Base-by-base conservation (phyloP, 2,113 vertebrate genomes). In the Myanophis thanlyinensis region DNA sequence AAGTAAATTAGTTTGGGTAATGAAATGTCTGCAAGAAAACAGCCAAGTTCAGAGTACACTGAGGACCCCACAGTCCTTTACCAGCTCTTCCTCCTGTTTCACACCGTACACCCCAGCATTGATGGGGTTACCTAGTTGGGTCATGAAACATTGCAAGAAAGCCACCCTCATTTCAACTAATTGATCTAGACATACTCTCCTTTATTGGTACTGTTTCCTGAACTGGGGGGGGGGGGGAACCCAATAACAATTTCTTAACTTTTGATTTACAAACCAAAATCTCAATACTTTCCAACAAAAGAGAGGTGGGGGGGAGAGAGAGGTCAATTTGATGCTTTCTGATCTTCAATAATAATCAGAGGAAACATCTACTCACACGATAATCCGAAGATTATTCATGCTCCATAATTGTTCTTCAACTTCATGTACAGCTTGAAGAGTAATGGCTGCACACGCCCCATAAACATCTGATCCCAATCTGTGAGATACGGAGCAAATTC, bases 381-480 rank as follows among this genome's bases (percentile, higher is more conserved):
- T 95, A 96, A 97, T 95, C 93, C 93, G 92, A 85, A 91, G 93
- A 96, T 93, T 93, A 97, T 96, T 92, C 96, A 95, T 91, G 95
- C 93, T 93, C 96, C 88, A 92, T 97, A 97, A 97, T 95, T 96
- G 92, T 94, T 96, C 96, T 96, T 93, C 96, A 95, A 95, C 93
- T 95, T 95, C 95, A 95, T 48, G 93, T 94, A 96, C 94, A 97
- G 95, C 96, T 96, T 94, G 95, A 97, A 91, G 88, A 95, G 94
- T 96, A 96, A 96, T 96, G 91, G 94, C 95, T 93, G 90, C 96
- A 96, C 95, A 93, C 96, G 96, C 97, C 97, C 96, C 96, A 95
- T 95, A 97, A 97, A 95, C 96, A 96, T 91, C 94, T 94, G 95
- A 97, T 97, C 96, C 97, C 97, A 97, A 97, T 96, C 96, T 95